Base-by-base conservation (phyloP, 2,113 vertebrate genomes). In the Datnioides undecimradiatus region DNA sequence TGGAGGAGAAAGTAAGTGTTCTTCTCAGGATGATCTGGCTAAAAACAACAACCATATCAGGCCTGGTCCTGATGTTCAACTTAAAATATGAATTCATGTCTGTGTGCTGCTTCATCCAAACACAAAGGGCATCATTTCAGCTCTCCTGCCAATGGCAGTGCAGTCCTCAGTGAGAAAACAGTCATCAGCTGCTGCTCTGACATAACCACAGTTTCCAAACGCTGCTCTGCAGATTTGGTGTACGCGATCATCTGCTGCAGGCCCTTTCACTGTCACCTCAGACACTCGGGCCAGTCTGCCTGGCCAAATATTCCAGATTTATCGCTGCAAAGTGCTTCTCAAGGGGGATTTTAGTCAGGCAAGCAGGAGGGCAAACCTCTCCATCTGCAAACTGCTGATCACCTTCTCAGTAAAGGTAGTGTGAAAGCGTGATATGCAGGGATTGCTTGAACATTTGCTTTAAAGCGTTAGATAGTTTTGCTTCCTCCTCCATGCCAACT, bases 111-210 rank as follows among this genome's bases (percentile, higher is more conserved):
- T 66, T 60, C 51, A 52, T 10, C 31, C 63, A 41, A 74, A 57
- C 55, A 55, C 25, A 12, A 34, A 38, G 49, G 10, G 29, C 51
- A 57, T 48, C 33, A 1, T 60, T 46, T 29, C 16, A 13, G 19
- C 12, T 40, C 43, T 2, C 63, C 43, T 60, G 43, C 33, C 41
- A 66, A 31, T 49, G 25, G n/a, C 41, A 80, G 25, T n/a, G 8
- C 40, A 36, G 19, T 25, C 9, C 16, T 43, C 46, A 51, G n/a
- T 1, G 7, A 38, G 71, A n/a, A 54, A 54, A 41, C 34, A 63
- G 83, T 63, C 72, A 72, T 80, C 68, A 85, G 67, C 78, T 81
- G 73, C 19, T 43, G 23, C 43, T 8, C 40, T 58, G 49, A 54
- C 46, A 80, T 21, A 41, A 70, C 33, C 33, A n/a, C 23, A n/a